A percentile compares a stretch with the other conserved stretches of the same genome.
Evolutionary conservation across 2,888 invertebrate species (phyloP).

Genomic region (Germaria angustata): DNA sequence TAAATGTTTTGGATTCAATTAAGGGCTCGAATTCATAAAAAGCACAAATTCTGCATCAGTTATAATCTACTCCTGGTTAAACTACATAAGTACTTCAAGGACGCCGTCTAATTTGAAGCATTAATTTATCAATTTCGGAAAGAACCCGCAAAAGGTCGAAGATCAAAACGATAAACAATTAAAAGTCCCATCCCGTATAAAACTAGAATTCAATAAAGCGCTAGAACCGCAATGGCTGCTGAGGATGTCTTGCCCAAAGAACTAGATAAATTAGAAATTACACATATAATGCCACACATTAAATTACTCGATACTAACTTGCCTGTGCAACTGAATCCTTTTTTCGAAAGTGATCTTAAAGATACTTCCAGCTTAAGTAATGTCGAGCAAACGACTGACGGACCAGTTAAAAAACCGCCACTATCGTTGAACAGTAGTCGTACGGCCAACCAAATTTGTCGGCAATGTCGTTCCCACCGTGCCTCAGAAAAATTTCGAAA

Average conservation of each 20-base stretch:
- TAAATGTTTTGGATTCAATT: background rate
- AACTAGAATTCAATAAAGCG: conserved; percentile 8
- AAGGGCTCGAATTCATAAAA: background rate
- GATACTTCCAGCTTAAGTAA: background rate
- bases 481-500: conserved; percentile 74
- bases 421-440: conserved; percentile 11
- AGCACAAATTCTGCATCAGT: background rate
- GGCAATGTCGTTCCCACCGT: conserved; percentile 71
- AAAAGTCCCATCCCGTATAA: background rate
- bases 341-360: conserved; percentile 68
- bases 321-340: conserved; percentile 73
- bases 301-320: conserved; percentile 70
- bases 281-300: conserved; percentile 78
- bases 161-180: background rate
- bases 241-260: conserved; percentile 79
- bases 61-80: conserved; percentile 25
- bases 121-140: background rate
- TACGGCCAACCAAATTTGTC: conserved; percentile 48
- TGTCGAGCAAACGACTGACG: background rate
- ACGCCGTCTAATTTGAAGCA: conserved; percentile 11
- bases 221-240: conserved; percentile 39
- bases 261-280: conserved; percentile 83
- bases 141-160: background rate
- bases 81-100: conserved; percentile 43
- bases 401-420: conserved; percentile 5